Base-by-base conservation (phyloP, 2,797 vertebrate genomes). In the Clarias platycephalus region DNA sequence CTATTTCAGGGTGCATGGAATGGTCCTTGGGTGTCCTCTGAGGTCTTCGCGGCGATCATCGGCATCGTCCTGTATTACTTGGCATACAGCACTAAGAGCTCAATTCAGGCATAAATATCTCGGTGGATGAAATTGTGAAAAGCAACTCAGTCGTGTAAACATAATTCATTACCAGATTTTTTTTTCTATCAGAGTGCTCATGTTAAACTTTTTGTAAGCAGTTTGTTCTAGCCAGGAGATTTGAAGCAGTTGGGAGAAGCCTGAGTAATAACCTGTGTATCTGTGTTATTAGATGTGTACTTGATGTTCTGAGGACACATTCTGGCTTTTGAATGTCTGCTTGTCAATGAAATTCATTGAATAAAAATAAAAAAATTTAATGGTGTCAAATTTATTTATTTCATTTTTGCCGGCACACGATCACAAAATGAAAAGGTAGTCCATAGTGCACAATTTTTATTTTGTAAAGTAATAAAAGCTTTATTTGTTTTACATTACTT, bases 11-110 rank as follows among this genome's bases (percentile, higher is more conserved):
- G 96, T 71, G 95, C 95, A 0, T 97, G 96, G 97, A 97, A 67
- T 0, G 97, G 97, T 67, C 97, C 97, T 0, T 98, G 97, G 97
- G 96, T 98, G 80, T 96, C 97, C 24, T 97, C 97, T 0, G 97
- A 98, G 88, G 96, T 98, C 22, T 91, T 97, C 89, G 97, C 97
- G 0, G 97, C 95, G 2, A 93, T 92, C 4, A 93, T 97, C 0
- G 97, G 97, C 26, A 94, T 98, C 83, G 78, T 96, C 72, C 85
- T 97, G 82, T 97, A 97, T 91, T 97, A 97, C 89, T 84, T 97
- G 90, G 97, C 97, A 58, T 97, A 97, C 92, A 97, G 91, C 5
- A 94, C 96, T 28, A 97, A 98, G 91, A 95, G 91, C 91, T 95
- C 94, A 88, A 98, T 97, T 90, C 97, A 97, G 90, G 95, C 96